phyloP scores from a whole-genome alignment of 37 sponge, comb jelly and placozoan species.

The Lycopodina hypogea region DNA sequence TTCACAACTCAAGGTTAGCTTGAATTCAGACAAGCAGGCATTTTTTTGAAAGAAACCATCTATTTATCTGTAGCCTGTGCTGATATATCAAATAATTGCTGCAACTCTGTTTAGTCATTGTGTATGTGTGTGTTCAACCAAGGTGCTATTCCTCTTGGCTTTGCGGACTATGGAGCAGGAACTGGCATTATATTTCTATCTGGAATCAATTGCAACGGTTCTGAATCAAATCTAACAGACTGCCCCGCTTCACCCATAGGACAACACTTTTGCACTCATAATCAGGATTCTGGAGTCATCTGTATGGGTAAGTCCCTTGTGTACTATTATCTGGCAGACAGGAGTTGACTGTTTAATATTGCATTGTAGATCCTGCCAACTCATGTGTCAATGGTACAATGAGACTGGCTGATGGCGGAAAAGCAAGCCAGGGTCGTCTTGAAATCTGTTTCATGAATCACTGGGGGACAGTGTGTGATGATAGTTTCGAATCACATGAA shows the following conservation, averaged over 20 bases:
- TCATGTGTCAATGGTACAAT: constrained; percentile 29
- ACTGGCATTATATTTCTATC: constrained; percentile 19
- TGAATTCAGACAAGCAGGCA: not conserved
- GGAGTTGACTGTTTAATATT: not conserved
- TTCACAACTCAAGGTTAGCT: constrained; percentile 15
- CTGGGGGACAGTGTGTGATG: constrained; percentile 65
- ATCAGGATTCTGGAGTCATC: constrained; percentile 41
- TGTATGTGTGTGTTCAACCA: not conserved
- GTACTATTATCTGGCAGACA: not conserved
- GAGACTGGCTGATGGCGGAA: constrained; percentile 31
- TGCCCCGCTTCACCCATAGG: constrained; percentile 7
- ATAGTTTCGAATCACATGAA: constrained; percentile 30
- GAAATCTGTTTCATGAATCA: constrained; percentile 48
- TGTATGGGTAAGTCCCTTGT: constrained; percentile 26
- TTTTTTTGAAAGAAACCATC: not conserved
- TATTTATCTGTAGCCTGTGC: no score
- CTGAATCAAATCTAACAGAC: constrained; percentile 18
- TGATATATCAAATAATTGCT: no score
- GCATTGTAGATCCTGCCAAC: constrained; percentile 4
- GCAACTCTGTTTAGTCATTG: no score
- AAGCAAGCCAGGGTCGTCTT: constrained; percentile 38
- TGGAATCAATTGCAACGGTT: constrained; percentile 28
- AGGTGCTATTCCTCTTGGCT: constrained; percentile 25
- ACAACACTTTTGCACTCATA: constrained; percentile 23
- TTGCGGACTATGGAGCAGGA: constrained; percentile 47